Evolutionary conservation across 2,888 invertebrate genomes (phyloP), one percentile per base, ranked within the genome.

Genomic region (Ophioninae sp.): DNA sequence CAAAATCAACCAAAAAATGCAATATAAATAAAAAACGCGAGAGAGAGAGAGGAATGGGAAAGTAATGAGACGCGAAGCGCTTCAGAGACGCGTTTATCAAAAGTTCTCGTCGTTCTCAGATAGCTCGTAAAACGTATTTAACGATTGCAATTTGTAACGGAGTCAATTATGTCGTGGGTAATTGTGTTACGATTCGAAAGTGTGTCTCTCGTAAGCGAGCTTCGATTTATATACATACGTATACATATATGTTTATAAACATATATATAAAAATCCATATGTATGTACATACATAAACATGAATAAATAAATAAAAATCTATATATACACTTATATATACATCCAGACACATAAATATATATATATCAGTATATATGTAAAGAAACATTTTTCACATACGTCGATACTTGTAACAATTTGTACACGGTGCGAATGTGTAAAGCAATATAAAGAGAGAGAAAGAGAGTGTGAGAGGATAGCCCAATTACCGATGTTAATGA

Each of bases 401-500:
- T 77, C 63, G 56, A 73, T 65, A 41, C 39, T 68, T 44, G 64
- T 23, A 37, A 61, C 20, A 72, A 82, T 81, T 64, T 51, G 51
- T 67, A 56, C 20, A 22, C 22, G 23, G 30, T n/a, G 13, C 17
- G 20, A 23, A 58, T n/a, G 13, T 23, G 20, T 17, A 59, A 71
- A 71, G 69, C 22, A 22, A 20, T 20, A 64, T 13, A 61, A 6
- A 20, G 39, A 17, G n/a, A 17, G n/a, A 37, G 20, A 61, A 51
- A 71, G 58, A 59, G 30, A 13, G 56, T 56, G 58, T 64, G 68
- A n/a, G 37, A 63, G 30, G 23, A 7, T 65, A 67, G 61, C 10
- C 59, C 61, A 39, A 81, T 81, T 71, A 78, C 59, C 23, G 30
- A 80, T 74, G 73, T 74, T 77, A 83, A 83, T 83, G 63, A 83